Conservation (phyloP, 2,888 invertebrate species). For the Pyrocoelia pectoralis region DNA sequence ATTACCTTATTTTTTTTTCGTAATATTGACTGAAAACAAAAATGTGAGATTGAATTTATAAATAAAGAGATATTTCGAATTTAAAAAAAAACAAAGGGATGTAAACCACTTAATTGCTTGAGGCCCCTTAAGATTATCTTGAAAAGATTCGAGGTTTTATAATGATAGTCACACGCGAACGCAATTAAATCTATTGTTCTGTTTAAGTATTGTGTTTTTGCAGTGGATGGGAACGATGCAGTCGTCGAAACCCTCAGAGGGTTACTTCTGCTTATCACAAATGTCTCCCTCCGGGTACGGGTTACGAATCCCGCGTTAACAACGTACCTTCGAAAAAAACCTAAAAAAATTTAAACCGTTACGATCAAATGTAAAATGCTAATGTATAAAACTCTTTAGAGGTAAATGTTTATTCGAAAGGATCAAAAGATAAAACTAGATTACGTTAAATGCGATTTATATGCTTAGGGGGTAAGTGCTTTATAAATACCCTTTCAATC, state of each 20-base stretch:
- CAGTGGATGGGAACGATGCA: constrained; percentile 32
- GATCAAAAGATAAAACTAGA: background rate
- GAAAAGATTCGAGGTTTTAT: constrained; percentile 23
- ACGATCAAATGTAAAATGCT: background rate
- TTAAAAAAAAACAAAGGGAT: too few species aligned
- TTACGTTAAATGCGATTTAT: too few species aligned
- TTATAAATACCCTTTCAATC: too few species aligned
- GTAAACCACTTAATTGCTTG: too few species aligned
- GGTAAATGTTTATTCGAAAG: background rate
- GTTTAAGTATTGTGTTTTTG: constrained; percentile 39
- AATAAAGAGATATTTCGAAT: too few species aligned
- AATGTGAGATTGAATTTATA: too few species aligned
- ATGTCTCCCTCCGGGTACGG: constrained; percentile 33
- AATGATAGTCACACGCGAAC: constrained; percentile 35
- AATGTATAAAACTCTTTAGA: background rate
- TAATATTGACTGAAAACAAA: too few species aligned
- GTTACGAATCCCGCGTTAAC: constrained; percentile 23
- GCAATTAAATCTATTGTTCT: constrained; percentile 41
- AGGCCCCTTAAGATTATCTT: constrained; percentile 22
- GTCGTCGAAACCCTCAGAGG: constrained; percentile 33
- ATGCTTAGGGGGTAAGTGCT: too few species aligned
- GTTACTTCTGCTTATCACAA: constrained; percentile 37
- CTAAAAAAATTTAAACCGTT: constrained; percentile 13
- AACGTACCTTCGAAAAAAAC: constrained; percentile 24
- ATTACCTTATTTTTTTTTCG: background rate